Percentiles rank a stretch among this genome's conserved stretches.
Conservation (phyloP, 2,113 vertebrate genomes). For the Onychorhynchus coronatus region DNA sequence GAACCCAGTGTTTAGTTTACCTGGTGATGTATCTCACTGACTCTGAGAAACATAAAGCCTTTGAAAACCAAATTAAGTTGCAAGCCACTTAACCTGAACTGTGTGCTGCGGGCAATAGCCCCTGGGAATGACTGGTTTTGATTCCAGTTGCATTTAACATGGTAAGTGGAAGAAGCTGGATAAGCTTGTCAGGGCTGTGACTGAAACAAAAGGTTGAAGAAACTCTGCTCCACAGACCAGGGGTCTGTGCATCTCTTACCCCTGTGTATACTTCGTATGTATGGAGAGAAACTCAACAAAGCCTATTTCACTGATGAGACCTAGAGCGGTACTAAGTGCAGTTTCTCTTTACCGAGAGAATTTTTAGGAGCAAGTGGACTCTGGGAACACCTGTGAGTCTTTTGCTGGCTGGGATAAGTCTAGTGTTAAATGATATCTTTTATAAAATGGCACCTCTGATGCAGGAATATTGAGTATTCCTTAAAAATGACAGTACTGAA, state of each 20-base stretch:
- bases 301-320: neutral
- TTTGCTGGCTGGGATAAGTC: neutral
- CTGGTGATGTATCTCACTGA: neutral
- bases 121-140: neutral
- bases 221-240: neutral
- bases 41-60: neutral
- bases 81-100: neutral
- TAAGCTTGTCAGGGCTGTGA: neutral
- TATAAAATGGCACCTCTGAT: neutral
- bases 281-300: neutral
- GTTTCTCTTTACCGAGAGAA: neutral
- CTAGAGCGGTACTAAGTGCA: neutral
- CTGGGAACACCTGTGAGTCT: neutral
- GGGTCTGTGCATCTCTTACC: neutral
- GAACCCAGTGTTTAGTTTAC: neutral
- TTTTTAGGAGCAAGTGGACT: neutral
- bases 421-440: neutral
- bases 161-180: neutral
- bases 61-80: neutral
- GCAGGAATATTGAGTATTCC: neutral
- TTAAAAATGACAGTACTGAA: neutral
- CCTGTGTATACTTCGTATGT: no score
- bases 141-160: neutral
- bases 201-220: neutral
- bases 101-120: neutral